Conservation (phyloP, 2,113 vertebrate genomes). For the Entelurus aequoreus region DNA sequence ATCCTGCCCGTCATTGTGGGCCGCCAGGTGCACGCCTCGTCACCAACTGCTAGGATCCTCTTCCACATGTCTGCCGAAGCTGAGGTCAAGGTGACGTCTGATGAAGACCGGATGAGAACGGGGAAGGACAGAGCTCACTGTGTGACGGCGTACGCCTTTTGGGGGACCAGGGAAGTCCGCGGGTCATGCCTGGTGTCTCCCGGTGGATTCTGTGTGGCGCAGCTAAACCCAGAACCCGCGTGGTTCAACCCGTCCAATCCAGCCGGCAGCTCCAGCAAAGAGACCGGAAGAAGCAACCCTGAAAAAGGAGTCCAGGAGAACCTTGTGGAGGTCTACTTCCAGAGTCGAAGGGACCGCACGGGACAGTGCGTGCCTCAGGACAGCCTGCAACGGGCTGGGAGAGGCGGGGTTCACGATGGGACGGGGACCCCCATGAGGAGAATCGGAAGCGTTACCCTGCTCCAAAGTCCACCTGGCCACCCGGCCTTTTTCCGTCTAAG, state of each 20-base stretch:
- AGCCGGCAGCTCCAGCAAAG: conserved; percentile 69
- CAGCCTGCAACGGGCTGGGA: conserved; percentile 52
- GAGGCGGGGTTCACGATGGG: conserved; percentile 12
- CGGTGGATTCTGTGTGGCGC: conserved; percentile 80
- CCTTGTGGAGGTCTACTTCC: conserved; percentile 84
- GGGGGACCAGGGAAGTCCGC: conserved; percentile 79
- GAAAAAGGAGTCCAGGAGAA: conserved; percentile 66
- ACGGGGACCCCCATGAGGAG: conserved; percentile 80
- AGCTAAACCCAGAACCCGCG: conserved; percentile 73
- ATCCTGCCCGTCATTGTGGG: conserved; percentile 76
- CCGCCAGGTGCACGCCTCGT: conserved; percentile 72
- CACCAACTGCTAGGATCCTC: conserved; percentile 79
- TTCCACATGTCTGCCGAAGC: conserved; percentile 72
- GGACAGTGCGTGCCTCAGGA: conserved; percentile 77
- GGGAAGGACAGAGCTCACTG: conserved; percentile 70
- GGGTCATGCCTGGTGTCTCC: conserved; percentile 75
- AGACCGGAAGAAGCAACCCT: conserved; percentile 46
- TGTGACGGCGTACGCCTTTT: conserved; percentile 82
- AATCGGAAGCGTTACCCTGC: conserved; percentile 83
- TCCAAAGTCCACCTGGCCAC: conserved; percentile 68
- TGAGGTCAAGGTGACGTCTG: conserved; percentile 16
- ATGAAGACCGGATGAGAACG: conserved; percentile 18
- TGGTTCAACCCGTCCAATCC: conserved; percentile 78
- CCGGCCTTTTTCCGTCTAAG: conserved; percentile 76
- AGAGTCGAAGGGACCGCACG: conserved; percentile 64